Conservation (phyloP, 2,113 vertebrate genomes). For the Orycteropus afer region DNA sequence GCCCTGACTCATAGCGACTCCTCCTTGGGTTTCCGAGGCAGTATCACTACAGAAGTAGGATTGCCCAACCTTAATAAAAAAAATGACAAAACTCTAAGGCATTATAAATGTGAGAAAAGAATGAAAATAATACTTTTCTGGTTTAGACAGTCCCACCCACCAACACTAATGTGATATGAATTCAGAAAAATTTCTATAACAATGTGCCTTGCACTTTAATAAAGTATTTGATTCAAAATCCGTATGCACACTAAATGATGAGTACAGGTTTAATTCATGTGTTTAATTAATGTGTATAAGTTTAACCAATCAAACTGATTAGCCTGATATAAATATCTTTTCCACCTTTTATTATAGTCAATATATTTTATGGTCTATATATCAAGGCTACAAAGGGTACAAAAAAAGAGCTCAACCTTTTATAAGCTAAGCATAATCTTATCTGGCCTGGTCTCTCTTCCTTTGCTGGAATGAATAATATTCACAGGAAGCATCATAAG, state of each 20-base stretch:
- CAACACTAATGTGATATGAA: conserved; percentile 23
- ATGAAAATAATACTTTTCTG: neutral
- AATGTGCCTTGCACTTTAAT: conserved; percentile 34
- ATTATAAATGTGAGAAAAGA: conserved; percentile 7
- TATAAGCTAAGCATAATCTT: neutral
- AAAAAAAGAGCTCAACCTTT: neutral
- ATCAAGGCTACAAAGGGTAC: conserved; percentile 28
- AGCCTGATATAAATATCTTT: neutral
- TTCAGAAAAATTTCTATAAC: neutral
- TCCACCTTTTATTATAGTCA: neutral
- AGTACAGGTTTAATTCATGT: neutral
- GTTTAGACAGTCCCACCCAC: neutral
- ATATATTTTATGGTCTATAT: conserved; percentile 1
- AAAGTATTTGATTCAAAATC: neutral
- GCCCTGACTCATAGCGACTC: too few species aligned
- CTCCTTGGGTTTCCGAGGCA: too few species aligned
- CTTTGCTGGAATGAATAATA: conserved; percentile 46
- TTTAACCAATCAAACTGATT: conserved; percentile 42
- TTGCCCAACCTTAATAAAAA: too few species aligned
- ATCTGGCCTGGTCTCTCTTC: neutral
- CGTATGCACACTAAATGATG: neutral
- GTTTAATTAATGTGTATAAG: neutral
- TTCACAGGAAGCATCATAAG: too few species aligned
- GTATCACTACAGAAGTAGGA: too few species aligned
- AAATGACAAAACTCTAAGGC: neutral